A percentile compares a stretch with the other conserved stretches of the same genome.
Evolutionary conservation across 2,888 invertebrate genomes (phyloP).

Genomic region (Horisme vitalbata): DNA sequence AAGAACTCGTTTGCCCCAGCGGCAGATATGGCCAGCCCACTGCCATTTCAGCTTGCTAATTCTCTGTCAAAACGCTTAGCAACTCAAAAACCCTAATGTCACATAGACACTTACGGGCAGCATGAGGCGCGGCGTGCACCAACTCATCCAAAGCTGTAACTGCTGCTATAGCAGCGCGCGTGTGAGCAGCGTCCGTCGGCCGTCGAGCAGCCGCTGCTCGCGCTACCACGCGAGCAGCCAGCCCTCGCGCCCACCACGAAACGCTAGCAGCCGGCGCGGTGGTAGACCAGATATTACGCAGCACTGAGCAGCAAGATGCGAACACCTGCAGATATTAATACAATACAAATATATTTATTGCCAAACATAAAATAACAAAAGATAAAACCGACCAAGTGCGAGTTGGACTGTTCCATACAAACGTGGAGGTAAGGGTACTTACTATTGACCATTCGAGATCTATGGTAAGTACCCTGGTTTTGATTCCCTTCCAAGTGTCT

Average conservation of each 20-base stretch:
- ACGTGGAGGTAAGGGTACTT: too few species aligned
- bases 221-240: constrained; percentile 60
- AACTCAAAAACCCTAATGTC: too few species aligned
- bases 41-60: too few species aligned
- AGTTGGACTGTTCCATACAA: too few species aligned
- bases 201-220: constrained; percentile 59
- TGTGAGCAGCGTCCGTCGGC: constrained; percentile 50
- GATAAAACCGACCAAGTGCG: too few species aligned
- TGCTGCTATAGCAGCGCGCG: constrained; percentile 60
- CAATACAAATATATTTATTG: not conserved
- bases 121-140: constrained; percentile 57
- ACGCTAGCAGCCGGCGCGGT: constrained; percentile 42
- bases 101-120: constrained; percentile 53
- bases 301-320: constrained; percentile 63
- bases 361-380: not conserved
- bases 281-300: constrained; percentile 62
- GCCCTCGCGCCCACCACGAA: constrained; percentile 72
- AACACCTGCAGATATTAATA: constrained; percentile 50
- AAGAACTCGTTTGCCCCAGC: too few species aligned
- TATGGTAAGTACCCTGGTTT: too few species aligned
- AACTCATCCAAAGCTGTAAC: constrained; percentile 65
- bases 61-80: too few species aligned
- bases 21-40: too few species aligned
- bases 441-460: too few species aligned
- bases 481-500: too few species aligned